Base-by-base conservation (phyloP, 2,113 vertebrate genomes). In the Typhlomys cinereus region DNA sequence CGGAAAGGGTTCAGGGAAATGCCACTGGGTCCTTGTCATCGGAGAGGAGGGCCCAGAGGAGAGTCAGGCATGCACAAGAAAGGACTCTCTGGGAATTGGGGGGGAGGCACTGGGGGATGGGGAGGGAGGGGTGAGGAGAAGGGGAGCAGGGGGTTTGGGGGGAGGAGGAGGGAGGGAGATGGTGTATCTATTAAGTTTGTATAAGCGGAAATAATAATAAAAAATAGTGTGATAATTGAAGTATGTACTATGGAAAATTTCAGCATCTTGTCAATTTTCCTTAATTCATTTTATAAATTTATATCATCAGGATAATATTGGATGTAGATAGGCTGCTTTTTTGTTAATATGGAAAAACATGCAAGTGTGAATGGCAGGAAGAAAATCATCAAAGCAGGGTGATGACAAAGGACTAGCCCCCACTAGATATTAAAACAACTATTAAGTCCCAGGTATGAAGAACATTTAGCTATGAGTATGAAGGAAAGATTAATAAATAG, bases 261-360 rank as follows among this genome's bases (percentile, higher is more conserved):
- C 18, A 74, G 52, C 39, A 88, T 90, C 69, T 85, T 90, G 36
- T 81, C n/a, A 81, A 20, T 46, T 17, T 93, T 39, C 84, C 46
- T 44, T 62, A 44, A 82, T 57, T 93, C 64, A 91, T 61, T 78
- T 59, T 78, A 21, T 54, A 81, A 85, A 92, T 88, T 78, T 80
- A 73, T 66, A 48, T 15, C 64, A 67, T 64, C 13, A 73, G 29
- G 50, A 74, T 85, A 62, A 59, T 70, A 95, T 88, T 57, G 82
- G 39, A 46, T 41, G 23, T 85, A 85, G 64, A 69, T 85, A 69
- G 69, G 17, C 29, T 86, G 52, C 39, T 85, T 81, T 82, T 50
- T 87, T 87, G 64, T 90, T 92, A 70, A 67, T 76, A 88, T n/a
- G 48, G 44, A 85, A 94, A 94, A 88, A 90, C 50, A 83, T 59